Evolutionary conservation across 2,797 vertebrate species (phyloP).

Genomic region (Yasuhikotakia modesta): DNA sequence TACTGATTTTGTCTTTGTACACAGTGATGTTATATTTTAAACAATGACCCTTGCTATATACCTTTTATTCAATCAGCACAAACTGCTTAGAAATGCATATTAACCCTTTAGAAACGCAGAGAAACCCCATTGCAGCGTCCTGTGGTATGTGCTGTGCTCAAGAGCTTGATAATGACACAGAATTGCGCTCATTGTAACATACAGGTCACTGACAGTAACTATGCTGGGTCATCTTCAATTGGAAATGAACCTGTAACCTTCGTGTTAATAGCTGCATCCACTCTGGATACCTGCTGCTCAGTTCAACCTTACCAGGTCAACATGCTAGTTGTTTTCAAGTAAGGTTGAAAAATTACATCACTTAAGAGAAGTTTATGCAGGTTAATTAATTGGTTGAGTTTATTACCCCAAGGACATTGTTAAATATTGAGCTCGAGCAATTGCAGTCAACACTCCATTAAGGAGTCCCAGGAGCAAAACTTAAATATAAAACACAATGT

Average conservation of each 20-base stretch:
- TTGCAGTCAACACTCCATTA: background rate
- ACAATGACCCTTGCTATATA: background rate
- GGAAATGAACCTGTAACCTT: background rate
- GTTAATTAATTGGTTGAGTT: constrained; percentile 49
- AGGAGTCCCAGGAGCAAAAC: background rate
- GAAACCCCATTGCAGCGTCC: background rate
- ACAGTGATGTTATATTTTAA: background rate
- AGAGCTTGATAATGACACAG: constrained; percentile 5
- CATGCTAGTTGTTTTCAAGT: background rate
- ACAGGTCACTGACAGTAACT: background rate
- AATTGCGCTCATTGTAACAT: background rate
- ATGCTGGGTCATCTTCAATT: background rate
- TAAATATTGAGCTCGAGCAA: constrained; percentile 34
- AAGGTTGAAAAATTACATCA: constrained; percentile 3
- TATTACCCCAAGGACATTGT: constrained; percentile 45
- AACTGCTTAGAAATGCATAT: too few species aligned
- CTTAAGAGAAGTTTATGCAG: constrained; percentile 30
- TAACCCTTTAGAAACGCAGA: background rate
- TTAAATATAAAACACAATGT: background rate
- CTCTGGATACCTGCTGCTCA: background rate
- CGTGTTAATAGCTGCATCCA: background rate
- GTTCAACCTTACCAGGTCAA: constrained; percentile 13
- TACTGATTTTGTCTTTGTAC: background rate
- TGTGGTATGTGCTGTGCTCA: constrained; percentile 4
- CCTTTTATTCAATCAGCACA: background rate